phyloP scores from a whole-genome alignment of 2,888 invertebrate species.

The Pseudanteris insignis region DNA sequence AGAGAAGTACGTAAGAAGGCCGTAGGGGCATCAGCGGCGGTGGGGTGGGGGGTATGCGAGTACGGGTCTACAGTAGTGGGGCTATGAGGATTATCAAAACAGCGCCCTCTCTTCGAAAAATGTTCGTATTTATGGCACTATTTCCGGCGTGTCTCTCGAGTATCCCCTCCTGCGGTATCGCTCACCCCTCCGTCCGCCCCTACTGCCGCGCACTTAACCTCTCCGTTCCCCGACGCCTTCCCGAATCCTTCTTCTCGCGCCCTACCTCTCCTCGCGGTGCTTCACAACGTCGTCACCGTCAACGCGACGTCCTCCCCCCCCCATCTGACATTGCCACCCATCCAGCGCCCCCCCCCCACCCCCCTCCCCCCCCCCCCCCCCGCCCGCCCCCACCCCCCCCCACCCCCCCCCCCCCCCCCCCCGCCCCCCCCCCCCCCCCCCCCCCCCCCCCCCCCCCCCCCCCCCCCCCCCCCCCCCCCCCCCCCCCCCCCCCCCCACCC shows the following conservation, averaged over 20 bases:
- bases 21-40: not conserved
- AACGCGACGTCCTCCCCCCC: constrained; percentile 24
- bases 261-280: constrained; percentile 10
- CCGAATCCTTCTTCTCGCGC: not conserved
- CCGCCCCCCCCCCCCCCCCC: constrained; percentile 23
- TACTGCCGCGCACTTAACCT: constrained; percentile 29
- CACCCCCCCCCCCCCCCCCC: constrained; percentile 36
- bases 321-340: constrained; percentile 25
- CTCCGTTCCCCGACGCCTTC: constrained; percentile 19
- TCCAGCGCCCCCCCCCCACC: constrained; percentile 17
- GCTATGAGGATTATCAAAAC: constrained; percentile 60
- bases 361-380: constrained; percentile 16
- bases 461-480: constrained; percentile 27
- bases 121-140: constrained; percentile 62
- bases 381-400: constrained; percentile 48
- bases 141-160: constrained; percentile 53
- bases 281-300: constrained; percentile 31
- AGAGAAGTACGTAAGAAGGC: constrained; percentile 1
- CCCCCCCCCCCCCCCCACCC: too few species aligned
- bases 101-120: constrained; percentile 60
- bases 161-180: constrained; percentile 27
- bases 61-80: too few species aligned
- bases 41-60: constrained; percentile 11
- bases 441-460: constrained; percentile 11
- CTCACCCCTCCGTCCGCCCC: constrained; percentile 19